These are phyloP conservation scores for Bambusicola thoracicus DNA, from an alignment of 2,113 vertebrate genomes.

Conservation along the genomic window DNA sequence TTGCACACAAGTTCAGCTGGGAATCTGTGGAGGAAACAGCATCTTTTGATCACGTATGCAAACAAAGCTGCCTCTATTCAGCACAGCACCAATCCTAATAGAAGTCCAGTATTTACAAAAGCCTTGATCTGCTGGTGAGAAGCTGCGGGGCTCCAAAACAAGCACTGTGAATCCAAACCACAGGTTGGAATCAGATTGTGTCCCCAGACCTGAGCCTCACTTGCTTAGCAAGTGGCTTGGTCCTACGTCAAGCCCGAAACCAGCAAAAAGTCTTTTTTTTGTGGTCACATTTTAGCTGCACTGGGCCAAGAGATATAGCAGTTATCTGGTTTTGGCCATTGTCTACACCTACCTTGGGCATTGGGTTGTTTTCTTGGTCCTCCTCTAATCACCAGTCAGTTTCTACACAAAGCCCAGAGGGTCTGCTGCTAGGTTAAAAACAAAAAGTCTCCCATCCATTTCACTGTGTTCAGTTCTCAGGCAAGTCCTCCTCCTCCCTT, in stretches of 20 bases:
- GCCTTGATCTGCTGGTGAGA: not conserved
- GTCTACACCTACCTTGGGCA: not conserved
- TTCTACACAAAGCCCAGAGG: not conserved
- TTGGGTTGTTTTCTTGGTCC: not conserved
- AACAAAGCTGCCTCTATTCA: constrained; percentile 35
- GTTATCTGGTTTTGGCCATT: not conserved
- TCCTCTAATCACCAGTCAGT: not conserved
- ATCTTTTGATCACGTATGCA: not conserved
- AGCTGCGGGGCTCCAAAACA: not conserved
- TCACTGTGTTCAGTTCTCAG: not conserved
- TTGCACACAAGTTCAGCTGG: not conserved
- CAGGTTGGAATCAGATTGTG: not conserved
- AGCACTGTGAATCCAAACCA: not conserved
- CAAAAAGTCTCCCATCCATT: not conserved
- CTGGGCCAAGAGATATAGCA: not conserved
- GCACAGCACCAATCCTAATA: constrained; percentile 26
- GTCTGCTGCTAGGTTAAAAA: not conserved
- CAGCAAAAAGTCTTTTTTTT: not conserved
- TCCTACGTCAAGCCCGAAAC: not conserved
- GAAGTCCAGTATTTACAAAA: not conserved
- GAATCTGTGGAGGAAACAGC: not conserved
- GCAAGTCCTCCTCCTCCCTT: not conserved
- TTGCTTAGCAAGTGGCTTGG: not conserved
- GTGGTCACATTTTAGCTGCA: constrained; percentile 7
- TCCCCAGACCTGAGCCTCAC: not conserved